A percentile compares a stretch with the other conserved stretches of the same genome.
Conservation (phyloP, 2,888 invertebrate genomes). For the Phania funesta region DNA sequence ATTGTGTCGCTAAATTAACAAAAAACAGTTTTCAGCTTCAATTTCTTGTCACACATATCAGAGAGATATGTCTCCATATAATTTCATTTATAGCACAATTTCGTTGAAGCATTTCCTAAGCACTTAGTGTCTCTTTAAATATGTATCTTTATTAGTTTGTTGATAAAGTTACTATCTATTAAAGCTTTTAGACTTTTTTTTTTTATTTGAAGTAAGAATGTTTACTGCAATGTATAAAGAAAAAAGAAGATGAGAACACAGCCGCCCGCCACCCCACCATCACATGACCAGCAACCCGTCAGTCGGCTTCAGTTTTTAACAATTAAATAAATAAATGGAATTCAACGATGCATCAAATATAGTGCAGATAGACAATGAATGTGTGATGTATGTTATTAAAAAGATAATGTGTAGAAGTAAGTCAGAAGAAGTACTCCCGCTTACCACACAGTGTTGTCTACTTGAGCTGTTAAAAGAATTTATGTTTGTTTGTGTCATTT, state of each 20-base stretch:
- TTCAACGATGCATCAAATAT: slow-evolving; percentile 62
- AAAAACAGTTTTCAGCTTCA: slow-evolving; percentile 10
- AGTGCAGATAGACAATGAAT: slow-evolving; percentile 47
- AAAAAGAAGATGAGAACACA: not conserved
- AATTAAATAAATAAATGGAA: slow-evolving; percentile 54
- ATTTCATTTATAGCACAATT: slow-evolving; percentile 12
- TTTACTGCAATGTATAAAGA: not conserved
- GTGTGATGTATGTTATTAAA: slow-evolving; percentile 41
- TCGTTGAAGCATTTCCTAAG: slow-evolving; percentile 38
- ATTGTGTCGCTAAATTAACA: slow-evolving; percentile 55
- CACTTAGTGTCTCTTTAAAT: slow-evolving; percentile 53
- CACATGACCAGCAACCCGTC: slow-evolving; percentile 23
- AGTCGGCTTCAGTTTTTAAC: slow-evolving; percentile 17
- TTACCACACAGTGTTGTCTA: not conserved
- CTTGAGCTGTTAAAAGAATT: not conserved
- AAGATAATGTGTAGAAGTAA: not conserved
- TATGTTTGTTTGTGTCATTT: not conserved
- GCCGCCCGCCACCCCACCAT: slow-evolving; percentile 6
- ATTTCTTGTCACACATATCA: not conserved
- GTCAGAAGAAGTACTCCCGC: slow-evolving; percentile 15
- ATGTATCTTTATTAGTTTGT: slow-evolving; percentile 35
- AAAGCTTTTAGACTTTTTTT: slow-evolving; percentile 23
- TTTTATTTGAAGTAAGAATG: slow-evolving; percentile 29
- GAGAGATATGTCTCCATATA: not conserved
- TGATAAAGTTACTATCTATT: slow-evolving; percentile 17